Conservation (phyloP, 1,140 invertebrate species). For the Lysiphlebus fabarum region DNA sequence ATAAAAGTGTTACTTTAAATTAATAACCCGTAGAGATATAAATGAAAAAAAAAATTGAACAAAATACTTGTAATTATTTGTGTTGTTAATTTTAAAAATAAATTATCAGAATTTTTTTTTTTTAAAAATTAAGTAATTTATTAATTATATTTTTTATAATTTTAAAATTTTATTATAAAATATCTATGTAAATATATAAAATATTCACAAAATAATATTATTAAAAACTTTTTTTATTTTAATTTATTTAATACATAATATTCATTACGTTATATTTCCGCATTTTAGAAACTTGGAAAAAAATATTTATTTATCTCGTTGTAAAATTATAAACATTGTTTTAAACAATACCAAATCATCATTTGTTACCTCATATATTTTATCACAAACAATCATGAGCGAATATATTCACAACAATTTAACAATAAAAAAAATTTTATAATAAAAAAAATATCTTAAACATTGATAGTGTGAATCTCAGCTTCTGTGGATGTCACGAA, state of each 20-base stretch:
- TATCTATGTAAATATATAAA: slow-evolving; percentile 1
- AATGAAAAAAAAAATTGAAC: no score
- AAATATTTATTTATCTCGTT: neutral
- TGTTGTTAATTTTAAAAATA: no score
- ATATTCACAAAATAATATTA: slow-evolving; percentile 5
- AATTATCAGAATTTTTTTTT: no score
- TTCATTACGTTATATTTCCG: slow-evolving; percentile 9
- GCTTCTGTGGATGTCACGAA: no score
- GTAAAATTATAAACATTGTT: slow-evolving; percentile 1
- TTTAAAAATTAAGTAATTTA: no score
- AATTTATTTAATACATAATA: no score
- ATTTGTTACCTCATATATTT: neutral
- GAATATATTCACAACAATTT: neutral
- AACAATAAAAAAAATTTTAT: neutral
- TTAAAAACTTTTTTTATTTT: no score
- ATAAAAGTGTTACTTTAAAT: no score
- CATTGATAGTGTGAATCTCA: no score
- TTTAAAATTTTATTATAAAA: slow-evolving; percentile 7
- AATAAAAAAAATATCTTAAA: neutral
- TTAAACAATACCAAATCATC: slow-evolving; percentile 2
- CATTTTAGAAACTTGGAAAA: neutral
- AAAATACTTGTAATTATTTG: no score
- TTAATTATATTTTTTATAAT: slow-evolving; percentile 1
- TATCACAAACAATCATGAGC: slow-evolving; percentile 2
- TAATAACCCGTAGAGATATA: no score